These are phyloP conservation scores for Tetramorium simillimum DNA, from an alignment of 1,140 invertebrate genomes.

Conservation along the genomic window DNA sequence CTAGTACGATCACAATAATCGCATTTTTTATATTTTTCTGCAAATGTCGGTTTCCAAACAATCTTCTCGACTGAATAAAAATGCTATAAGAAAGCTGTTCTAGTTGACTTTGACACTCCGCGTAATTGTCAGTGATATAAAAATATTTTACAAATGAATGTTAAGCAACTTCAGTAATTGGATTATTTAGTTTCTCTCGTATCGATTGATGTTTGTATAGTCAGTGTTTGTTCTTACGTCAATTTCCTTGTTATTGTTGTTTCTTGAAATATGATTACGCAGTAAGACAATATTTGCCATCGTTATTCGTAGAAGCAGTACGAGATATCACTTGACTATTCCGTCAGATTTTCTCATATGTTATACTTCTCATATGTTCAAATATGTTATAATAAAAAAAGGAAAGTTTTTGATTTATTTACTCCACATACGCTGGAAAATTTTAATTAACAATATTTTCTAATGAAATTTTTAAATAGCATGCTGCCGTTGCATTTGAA, in stretches of 20 bases:
- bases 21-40: not conserved
- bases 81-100: too few species aligned
- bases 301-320: not conserved
- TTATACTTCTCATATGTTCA: too few species aligned
- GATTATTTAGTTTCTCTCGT: not conserved
- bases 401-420: not conserved
- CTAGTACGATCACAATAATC: not conserved
- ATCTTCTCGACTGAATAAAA: not conserved
- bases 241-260: conserved; percentile 36
- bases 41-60: not conserved
- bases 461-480: not conserved
- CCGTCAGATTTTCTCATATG: not conserved
- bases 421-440: not conserved
- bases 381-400: not conserved
- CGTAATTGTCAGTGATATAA: not conserved
- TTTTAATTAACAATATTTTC: not conserved
- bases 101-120: not conserved
- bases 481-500: not conserved
- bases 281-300: not conserved
- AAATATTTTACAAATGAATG: not conserved
- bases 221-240: conserved; percentile 24
- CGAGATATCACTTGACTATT: not conserved
- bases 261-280: not conserved
- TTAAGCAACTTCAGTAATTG: not conserved
- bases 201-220: not conserved